Conservation (phyloP, 2,797 vertebrate species). For the Gorsachius magnificus region DNA sequence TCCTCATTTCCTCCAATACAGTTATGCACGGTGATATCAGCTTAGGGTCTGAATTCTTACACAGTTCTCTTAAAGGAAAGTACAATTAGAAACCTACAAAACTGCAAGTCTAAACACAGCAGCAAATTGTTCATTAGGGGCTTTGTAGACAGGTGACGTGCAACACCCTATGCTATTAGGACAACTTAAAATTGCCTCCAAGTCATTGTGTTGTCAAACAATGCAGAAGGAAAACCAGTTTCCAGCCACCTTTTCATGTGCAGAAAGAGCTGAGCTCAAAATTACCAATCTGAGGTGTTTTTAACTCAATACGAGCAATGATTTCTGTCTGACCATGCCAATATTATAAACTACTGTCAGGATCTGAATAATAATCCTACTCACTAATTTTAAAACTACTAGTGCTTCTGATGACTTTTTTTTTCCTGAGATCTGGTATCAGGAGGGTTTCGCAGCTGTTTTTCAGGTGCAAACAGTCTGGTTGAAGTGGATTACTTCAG, state of each 20-base stretch:
- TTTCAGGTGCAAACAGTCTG: background rate
- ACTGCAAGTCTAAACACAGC: background rate
- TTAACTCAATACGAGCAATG: background rate
- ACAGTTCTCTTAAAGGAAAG: background rate
- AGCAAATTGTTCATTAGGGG: background rate
- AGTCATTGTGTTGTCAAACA: background rate
- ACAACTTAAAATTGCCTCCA: background rate
- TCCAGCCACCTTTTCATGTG: background rate
- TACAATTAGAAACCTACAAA: background rate
- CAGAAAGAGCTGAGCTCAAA: background rate
- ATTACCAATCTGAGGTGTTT: background rate
- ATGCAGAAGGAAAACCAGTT: background rate
- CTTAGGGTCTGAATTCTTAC: background rate
- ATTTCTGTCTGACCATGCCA: background rate
- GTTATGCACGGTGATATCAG: background rate
- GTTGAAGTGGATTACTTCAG: background rate
- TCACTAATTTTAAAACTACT: background rate
- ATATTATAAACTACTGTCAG: background rate
- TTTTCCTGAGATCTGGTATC: background rate
- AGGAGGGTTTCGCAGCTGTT: background rate
- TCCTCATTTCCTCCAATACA: background rate
- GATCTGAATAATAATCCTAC: background rate
- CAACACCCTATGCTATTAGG: background rate
- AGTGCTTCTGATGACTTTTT: background rate
- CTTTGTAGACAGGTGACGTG: background rate